Evolutionary conservation across 92 coral and sea anemone genomes (phyloP), one percentile per base, ranked within the genome.

Genomic region (Epizoanthus rinbou): DNA sequence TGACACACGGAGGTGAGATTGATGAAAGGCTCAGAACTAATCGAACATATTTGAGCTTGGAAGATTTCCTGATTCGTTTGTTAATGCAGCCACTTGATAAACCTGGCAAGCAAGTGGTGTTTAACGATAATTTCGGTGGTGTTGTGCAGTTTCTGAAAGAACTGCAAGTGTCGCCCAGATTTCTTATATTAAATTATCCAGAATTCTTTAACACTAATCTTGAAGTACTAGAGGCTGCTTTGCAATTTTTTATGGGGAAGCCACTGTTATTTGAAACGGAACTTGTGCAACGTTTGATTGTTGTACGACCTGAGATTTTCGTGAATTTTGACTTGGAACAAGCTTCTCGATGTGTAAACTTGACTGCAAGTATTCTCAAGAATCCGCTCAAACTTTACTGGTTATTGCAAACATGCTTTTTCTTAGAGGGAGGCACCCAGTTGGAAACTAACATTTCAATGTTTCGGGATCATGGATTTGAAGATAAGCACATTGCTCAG

Each of bases 201-300:
- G 79, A 85, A 54, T 88, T 97, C 78, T 90, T 97, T 41, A 74
- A 81, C 68, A 80, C 97, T 80, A 86, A 88, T 56, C 67, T 86
- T 37, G 76, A 76, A 5, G 87, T 82, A 11, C 80, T 97, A 9
- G 33, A 80, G 8, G 89, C 84, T 57, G 91, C 98, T 33, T 80
- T 94, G 64, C 88, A 86, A 24, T 97, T 97, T 74, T 93, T 97
- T 62, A 86, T 91, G 41, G 87, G 92, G 39, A 90, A 91, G 54
- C 99, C 99, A 17, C 71, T 97, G 56, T 81, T 94, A 17, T 88
- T 95, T 84, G 99, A 97, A 80, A 97, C 90, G 57, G 95, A 89
- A 58, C 88, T 92, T 21, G 82, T 97, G 6, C 95, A 94, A 54
- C 74, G 91, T 35, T 90, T 97, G 69, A 80, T 97, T 39, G 85